Percentiles rank a stretch among this genome's conserved stretches.
These are phyloP conservation scores for Lonchura striata DNA, from an alignment of 2,113 vertebrate species.

Conservation along the genomic window DNA sequence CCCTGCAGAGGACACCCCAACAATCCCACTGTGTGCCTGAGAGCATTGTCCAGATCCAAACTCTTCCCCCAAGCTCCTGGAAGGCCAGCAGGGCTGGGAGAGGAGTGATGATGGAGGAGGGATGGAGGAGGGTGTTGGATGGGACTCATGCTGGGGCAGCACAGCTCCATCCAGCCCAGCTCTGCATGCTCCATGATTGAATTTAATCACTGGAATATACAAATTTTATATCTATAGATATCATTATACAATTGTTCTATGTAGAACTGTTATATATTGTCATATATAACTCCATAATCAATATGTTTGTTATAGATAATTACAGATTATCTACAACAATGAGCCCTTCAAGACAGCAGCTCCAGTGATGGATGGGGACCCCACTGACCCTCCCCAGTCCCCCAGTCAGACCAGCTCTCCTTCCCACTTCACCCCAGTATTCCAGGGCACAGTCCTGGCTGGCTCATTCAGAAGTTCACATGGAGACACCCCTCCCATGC, in stretches of 20 bases:
- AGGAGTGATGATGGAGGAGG: background rate
- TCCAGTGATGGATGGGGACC: background rate
- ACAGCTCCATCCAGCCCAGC: background rate
- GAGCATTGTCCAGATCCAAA: background rate
- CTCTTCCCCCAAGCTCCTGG: too few relatives aligned
- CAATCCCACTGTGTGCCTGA: background rate
- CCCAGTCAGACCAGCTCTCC: background rate
- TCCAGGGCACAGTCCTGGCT: background rate
- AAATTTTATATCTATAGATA: too few relatives aligned
- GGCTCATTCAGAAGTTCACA: background rate
- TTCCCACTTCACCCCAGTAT: background rate
- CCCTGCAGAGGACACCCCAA: background rate
- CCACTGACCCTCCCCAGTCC: fast-evolving
- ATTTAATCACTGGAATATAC: too few relatives aligned
- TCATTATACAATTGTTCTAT: fast-evolving
- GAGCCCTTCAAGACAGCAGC: background rate
- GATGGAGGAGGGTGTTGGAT: background rate
- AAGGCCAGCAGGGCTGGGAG: background rate
- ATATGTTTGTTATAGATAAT: fast-evolving
- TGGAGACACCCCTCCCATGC: background rate
- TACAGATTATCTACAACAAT: background rate
- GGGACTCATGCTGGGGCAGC: background rate
- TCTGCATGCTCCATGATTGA: fast-evolving
- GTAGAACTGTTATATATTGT: fast-evolving
- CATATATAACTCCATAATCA: background rate